Conservation (phyloP, 2,888 invertebrate species). For the Uloborus plumipes region DNA sequence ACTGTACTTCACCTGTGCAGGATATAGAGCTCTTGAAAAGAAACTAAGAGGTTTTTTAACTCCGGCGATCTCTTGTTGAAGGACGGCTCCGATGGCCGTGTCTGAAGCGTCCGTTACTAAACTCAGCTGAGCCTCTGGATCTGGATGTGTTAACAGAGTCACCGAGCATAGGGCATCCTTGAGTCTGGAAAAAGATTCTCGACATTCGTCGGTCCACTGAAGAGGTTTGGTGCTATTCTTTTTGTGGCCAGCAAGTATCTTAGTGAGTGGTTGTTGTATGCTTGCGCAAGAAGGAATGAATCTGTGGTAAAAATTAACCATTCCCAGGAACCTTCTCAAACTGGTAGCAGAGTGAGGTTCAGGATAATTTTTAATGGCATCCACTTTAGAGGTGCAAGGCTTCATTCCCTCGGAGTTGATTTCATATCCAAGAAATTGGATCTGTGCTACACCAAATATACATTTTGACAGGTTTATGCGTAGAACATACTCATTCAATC, state of each 20-base stretch:
- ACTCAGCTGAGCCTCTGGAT: too few species aligned
- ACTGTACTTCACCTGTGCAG: conserved; percentile 10
- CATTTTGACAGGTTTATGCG: conserved; percentile 57
- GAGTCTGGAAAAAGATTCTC: too few species aligned
- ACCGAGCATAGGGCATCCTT: too few species aligned
- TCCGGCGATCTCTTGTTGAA: not conserved
- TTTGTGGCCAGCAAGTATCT: not conserved
- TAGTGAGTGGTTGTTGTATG: conserved; percentile 22
- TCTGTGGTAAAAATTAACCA: conserved; percentile 64
- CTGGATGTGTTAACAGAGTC: too few species aligned
- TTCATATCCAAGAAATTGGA: conserved; percentile 49
- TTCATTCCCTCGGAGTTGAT: conserved; percentile 9
- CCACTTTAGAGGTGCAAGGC: conserved; percentile 4
- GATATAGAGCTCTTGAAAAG: conserved; percentile 7
- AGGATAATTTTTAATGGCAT: not conserved
- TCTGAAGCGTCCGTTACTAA: too few species aligned
- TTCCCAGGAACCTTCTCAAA: conserved; percentile 55
- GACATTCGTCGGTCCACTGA: too few species aligned
- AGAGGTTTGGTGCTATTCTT: too few species aligned
- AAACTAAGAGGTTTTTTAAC: conserved; percentile 47
- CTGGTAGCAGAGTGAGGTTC: conserved; percentile 4
- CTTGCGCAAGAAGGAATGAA: conserved; percentile 60
- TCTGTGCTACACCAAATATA: conserved; percentile 40
- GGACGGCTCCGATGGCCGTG: too few species aligned
- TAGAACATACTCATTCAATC: conserved; percentile 47